These are phyloP conservation scores for Etheostoma cragini DNA, from an alignment of 2,113 vertebrate genomes.

Conservation along the genomic window DNA sequence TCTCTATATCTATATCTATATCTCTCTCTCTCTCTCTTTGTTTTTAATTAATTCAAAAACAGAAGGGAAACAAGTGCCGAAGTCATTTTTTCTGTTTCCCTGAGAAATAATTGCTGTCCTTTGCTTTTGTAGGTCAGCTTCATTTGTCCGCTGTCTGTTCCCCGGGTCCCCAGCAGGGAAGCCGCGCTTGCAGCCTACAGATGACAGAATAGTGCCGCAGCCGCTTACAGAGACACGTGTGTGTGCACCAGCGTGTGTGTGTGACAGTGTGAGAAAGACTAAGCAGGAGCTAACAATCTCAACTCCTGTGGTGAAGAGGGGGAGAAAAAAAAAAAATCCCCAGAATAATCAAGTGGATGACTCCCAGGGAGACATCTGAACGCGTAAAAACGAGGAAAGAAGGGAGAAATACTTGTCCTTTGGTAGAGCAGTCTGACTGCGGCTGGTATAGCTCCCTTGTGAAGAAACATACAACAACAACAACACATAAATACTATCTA, in stretches of 20 bases:
- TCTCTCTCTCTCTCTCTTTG: too few species aligned
- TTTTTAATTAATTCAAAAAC: slow-evolving; percentile 59
- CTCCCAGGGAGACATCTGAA: slow-evolving; percentile 64
- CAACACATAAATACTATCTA: slow-evolving; percentile 12
- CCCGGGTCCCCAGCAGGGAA: slow-evolving; percentile 69
- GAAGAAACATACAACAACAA: slow-evolving; percentile 26
- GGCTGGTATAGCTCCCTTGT: slow-evolving; percentile 17
- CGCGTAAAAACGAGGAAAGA: slow-evolving; percentile 40
- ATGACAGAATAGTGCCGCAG: slow-evolving; percentile 75
- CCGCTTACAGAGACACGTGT: slow-evolving; percentile 47
- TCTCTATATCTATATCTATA: neutral
- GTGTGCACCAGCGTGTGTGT: neutral
- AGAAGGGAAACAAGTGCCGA: slow-evolving; percentile 1
- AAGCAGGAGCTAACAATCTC: slow-evolving; percentile 63
- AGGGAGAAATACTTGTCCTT: slow-evolving; percentile 57
- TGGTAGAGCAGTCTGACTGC: slow-evolving; percentile 7
- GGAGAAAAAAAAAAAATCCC: neutral
- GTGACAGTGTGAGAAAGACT: neutral
- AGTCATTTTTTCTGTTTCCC: slow-evolving; percentile 37
- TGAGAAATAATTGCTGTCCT: slow-evolving; percentile 76
- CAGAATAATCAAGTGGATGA: slow-evolving; percentile 65
- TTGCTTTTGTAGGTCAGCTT: slow-evolving; percentile 78
- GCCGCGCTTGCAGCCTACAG: slow-evolving; percentile 57
- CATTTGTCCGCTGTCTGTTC: slow-evolving; percentile 73
- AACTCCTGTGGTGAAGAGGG: slow-evolving; percentile 55